Conservation (phyloP, 1,140 invertebrate species). For the Cyrtorhinus lividipennis region DNA sequence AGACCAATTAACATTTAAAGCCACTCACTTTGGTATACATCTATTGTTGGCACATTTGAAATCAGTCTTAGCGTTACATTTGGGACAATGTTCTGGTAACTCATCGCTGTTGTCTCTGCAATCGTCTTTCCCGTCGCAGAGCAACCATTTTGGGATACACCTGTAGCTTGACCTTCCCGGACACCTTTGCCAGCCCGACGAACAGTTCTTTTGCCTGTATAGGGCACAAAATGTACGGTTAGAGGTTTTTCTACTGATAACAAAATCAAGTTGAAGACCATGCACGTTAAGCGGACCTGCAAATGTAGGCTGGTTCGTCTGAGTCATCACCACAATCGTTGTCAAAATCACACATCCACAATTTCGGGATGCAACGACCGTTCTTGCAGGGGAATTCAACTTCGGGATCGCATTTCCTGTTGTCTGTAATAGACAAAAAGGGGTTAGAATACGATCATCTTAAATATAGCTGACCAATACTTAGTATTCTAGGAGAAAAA, state of each 20-base stretch:
- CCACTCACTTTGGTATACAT: constrained; percentile 65
- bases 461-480: neutral
- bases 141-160: constrained; percentile 88
- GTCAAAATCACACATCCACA: constrained; percentile 93
- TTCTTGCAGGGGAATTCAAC: constrained; percentile 80
- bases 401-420: constrained; percentile 61
- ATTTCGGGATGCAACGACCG: constrained; percentile 84
- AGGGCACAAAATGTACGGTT: neutral
- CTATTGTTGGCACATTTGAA: constrained; percentile 84
- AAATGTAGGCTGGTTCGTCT: constrained; percentile 85
- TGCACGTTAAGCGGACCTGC: constrained; percentile 33
- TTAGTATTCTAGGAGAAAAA: constrained; percentile 19
- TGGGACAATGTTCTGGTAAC: constrained; percentile 68
- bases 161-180: constrained; percentile 77
- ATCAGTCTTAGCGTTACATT: constrained; percentile 74
- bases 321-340: constrained; percentile 88
- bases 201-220: constrained; percentile 63
- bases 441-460: too few species aligned
- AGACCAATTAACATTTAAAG: neutral
- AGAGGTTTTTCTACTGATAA: neutral
- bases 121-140: constrained; percentile 88
- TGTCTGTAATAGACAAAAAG: constrained; percentile 39
- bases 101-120: constrained; percentile 86
- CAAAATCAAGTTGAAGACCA: neutral
- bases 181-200: constrained; percentile 80